Percentiles rank a stretch among this genome's conserved stretches.
Conservation (phyloP, 2,113 vertebrate species). For the Clupea harengus region DNA sequence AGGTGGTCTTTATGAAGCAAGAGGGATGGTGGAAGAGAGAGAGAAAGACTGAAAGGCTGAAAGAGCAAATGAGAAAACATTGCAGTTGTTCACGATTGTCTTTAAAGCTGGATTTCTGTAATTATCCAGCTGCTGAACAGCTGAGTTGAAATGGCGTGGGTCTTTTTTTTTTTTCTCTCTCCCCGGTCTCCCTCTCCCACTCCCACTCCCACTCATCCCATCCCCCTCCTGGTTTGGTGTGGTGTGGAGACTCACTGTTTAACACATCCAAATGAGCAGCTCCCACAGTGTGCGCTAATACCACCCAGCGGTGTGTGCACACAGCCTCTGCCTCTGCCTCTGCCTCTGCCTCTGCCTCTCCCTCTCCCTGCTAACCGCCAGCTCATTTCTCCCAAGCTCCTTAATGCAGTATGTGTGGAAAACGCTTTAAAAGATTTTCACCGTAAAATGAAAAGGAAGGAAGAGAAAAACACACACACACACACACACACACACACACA, state of each 20-base stretch:
- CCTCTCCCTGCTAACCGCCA: neutral
- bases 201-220: neutral
- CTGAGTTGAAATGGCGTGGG: slow-evolving; percentile 53
- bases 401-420: neutral
- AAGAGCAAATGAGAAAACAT: neutral
- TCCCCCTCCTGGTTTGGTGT: neutral
- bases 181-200: neutral
- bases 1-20: too few species aligned
- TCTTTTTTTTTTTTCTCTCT: neutral
- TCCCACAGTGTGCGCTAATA: slow-evolving; percentile 57
- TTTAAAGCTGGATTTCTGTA: slow-evolving; percentile 70
- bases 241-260: slow-evolving; percentile 65
- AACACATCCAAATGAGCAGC: slow-evolving; percentile 61
- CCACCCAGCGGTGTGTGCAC: slow-evolving; percentile 30
- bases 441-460: neutral
- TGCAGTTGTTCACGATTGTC: slow-evolving; percentile 61
- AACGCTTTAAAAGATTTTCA: neutral
- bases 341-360: neutral
- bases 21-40: slow-evolving; percentile 31
- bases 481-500: neutral
- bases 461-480: neutral
- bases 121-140: slow-evolving; percentile 72
- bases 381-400: neutral
- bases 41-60: neutral
- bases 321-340: neutral